These are phyloP conservation scores for Eudasyphora cyanicolor DNA, from an alignment of 2,888 invertebrate species.

Conservation along the genomic window DNA sequence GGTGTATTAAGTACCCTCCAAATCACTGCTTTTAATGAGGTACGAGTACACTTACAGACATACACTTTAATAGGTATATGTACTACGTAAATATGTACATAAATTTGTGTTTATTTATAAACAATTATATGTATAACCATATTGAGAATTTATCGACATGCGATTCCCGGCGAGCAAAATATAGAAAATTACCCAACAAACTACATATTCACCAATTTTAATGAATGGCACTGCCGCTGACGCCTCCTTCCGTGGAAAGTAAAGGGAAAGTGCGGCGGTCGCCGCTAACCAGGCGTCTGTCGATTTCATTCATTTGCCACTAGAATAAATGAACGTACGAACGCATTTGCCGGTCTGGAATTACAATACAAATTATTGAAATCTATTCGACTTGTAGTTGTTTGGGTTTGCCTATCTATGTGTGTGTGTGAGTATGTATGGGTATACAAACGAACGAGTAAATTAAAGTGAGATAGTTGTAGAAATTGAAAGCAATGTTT, in stretches of 20 bases:
- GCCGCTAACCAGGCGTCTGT: neutral
- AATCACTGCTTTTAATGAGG: neutral
- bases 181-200: neutral
- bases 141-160: slow-evolving; percentile 6
- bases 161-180: neutral
- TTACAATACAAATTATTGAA: too few relatives aligned
- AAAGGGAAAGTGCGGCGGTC: neutral
- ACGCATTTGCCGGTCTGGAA: too few relatives aligned
- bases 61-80: neutral
- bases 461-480: neutral
- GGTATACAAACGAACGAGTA: neutral
- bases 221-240: neutral
- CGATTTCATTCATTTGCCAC: too few relatives aligned
- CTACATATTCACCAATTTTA: neutral
- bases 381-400: too few relatives aligned
- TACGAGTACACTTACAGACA: neutral
- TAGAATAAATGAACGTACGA: too few relatives aligned
- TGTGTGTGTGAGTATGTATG: too few relatives aligned
- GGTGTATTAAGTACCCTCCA: neutral
- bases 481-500: slow-evolving; percentile 12
- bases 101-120: neutral
- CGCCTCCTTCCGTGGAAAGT: neutral
- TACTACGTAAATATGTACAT: neutral
- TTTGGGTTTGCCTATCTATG: too few relatives aligned
- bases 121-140: slow-evolving; percentile 12